These are phyloP conservation scores for Calephelis nemesis DNA, from an alignment of 1,140 invertebrate genomes.

Conservation along the genomic window DNA sequence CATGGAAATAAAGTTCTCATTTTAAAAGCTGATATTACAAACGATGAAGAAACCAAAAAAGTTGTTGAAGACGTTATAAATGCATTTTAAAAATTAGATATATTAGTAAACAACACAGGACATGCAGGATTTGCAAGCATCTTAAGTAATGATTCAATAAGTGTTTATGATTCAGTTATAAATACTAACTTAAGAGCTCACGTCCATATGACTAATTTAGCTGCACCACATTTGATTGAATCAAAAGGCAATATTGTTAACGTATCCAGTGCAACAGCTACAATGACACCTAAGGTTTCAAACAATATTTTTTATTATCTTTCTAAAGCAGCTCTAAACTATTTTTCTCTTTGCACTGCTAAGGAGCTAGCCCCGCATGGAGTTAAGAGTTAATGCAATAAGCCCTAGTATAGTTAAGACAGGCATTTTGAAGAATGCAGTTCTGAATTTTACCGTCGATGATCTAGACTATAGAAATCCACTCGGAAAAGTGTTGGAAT, in stretches of 20 bases:
- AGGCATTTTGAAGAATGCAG: conserved; percentile 80
- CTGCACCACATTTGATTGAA: conserved; percentile 17
- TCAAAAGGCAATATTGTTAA: conserved; percentile 23
- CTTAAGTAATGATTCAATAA: conserved; percentile 11
- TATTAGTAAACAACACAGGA: conserved; percentile 33
- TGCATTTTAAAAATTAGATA: conserved; percentile 26
- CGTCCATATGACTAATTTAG: conserved; percentile 12
- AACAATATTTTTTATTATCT: conserved; percentile 4
- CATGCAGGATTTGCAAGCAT: conserved; percentile 12
- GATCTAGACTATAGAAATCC: conserved; percentile 85
- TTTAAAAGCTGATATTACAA: conserved; percentile 29
- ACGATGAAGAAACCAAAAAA: conserved; percentile 23
- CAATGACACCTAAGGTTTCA: not conserved
- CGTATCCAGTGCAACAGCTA: conserved; percentile 14
- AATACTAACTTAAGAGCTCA: conserved; percentile 20
- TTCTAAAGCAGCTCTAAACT: conserved; percentile 15
- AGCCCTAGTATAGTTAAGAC: conserved; percentile 79
- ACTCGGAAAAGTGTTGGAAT: conserved; percentile 82
- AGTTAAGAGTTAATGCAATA: conserved; percentile 21
- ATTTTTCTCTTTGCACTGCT: conserved; percentile 6
- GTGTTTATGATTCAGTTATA: conserved; percentile 3
- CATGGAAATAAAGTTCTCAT: conserved; percentile 16
- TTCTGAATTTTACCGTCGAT: conserved; percentile 78
- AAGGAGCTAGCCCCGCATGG: conserved; percentile 18
- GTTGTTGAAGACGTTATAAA: conserved; percentile 24